Conservation (phyloP, 2,888 invertebrate species). For the Fragum sueziense region DNA sequence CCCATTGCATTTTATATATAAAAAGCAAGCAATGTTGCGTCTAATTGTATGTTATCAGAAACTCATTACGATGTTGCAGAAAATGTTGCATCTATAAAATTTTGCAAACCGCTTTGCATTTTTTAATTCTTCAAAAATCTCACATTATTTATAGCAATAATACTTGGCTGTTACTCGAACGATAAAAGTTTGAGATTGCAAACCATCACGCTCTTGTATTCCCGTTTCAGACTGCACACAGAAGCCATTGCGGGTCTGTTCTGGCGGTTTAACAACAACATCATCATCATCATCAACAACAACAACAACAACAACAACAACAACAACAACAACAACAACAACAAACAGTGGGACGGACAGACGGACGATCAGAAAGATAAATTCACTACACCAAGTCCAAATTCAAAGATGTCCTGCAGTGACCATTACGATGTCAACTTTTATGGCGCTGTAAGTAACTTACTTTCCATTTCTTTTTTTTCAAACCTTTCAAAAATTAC, state of each 20-base stretch:
- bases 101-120: no score
- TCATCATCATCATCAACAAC: no score
- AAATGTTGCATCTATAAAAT: not conserved
- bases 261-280: not conserved
- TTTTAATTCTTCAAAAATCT: no score
- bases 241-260: not conserved
- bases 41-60: no score
- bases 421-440: not conserved
- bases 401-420: not conserved
- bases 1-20: no score
- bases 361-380: not conserved
- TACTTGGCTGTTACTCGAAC: no score
- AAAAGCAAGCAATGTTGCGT: no score
- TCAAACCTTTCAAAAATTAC: no score
- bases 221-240: not conserved
- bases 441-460: not conserved
- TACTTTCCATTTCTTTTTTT: not conserved
- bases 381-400: not conserved
- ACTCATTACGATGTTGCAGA: not conserved
- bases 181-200: not conserved
- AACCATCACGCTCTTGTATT: not conserved
- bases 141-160: no score
- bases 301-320: no score
- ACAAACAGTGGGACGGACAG: no score
- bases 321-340: no score